Evolutionary conservation across 2,888 invertebrate species (phyloP).

Genomic region (Rhingia rostrata): DNA sequence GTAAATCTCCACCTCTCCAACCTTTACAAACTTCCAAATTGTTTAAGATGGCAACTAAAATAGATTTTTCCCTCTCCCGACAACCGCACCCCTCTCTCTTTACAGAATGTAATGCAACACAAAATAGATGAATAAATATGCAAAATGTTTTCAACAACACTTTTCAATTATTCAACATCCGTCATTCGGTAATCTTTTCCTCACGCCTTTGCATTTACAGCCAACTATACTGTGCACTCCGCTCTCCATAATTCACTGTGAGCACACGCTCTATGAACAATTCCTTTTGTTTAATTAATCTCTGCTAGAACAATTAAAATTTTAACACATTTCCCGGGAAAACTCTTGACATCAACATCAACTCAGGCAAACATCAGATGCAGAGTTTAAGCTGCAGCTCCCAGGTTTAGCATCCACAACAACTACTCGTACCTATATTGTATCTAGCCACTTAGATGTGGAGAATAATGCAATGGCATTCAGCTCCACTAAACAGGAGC

Average conservation of each 20-base stretch:
- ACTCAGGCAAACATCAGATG: background rate
- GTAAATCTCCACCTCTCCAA: no score
- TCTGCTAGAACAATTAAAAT: conserved; percentile 61
- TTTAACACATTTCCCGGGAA: conserved; percentile 47
- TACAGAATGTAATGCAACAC: no score
- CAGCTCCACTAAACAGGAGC: conserved; percentile 20
- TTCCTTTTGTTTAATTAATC: conserved; percentile 59
- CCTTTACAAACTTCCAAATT: no score
- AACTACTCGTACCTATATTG: conserved; percentile 6
- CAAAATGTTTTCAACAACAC: conserved; percentile 9
- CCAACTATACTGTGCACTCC: background rate
- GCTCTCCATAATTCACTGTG: conserved; percentile 5
- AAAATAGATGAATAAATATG: background rate
- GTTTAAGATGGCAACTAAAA: no score
- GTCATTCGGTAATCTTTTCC: conserved; percentile 40
- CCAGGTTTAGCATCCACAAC: background rate
- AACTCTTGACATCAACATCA: conserved; percentile 38
- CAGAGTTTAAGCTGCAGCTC: conserved; percentile 1
- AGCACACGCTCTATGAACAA: no score
- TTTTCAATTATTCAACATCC: conserved; percentile 38
- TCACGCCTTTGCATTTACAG: conserved; percentile 12
- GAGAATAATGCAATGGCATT: conserved; percentile 37
- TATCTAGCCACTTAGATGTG: conserved; percentile 39
- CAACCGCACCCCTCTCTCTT: no score
- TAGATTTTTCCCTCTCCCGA: no score